Percentiles rank a stretch among this genome's conserved stretches.
Evolutionary conservation across 2,797 vertebrate species (phyloP).

Genomic region (Phoebastria nigripes): DNA sequence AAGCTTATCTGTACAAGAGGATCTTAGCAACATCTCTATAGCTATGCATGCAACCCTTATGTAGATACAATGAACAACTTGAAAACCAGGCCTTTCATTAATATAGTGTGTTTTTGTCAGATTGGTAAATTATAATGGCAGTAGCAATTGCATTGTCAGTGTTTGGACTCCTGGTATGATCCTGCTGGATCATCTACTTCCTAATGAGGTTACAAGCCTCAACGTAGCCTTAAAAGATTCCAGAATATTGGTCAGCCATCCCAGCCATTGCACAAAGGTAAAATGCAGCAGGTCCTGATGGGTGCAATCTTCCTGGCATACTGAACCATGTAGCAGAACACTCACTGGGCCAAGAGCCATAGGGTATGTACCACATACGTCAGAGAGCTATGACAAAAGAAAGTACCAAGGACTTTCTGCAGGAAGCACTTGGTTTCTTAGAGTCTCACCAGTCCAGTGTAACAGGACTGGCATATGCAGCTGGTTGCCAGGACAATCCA

Average conservation of each 20-base stretch:
- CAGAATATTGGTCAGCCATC: neutral
- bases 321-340: neutral
- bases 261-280: neutral
- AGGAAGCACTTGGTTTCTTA: neutral
- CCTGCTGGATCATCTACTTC: neutral
- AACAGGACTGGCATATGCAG: neutral
- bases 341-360: neutral
- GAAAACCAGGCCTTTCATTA: neutral
- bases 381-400: neutral
- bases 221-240: neutral
- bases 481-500: neutral
- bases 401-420: neutral
- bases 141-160: neutral
- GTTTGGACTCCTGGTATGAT: neutral
- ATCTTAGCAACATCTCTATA: neutral
- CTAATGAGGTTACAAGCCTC: neutral
- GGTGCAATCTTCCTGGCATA: neutral
- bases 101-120: neutral
- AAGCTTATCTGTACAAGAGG: neutral
- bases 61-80: neutral
- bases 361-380: fast-evolving
- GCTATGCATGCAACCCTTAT: neutral
- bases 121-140: neutral
- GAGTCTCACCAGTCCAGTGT: neutral
- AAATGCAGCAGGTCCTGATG: neutral